Evolutionary conservation across 2,113 vertebrate genomes (phyloP), one percentile per base, ranked within the genome.

Genomic region (Myrmophylax atrothorax): DNA sequence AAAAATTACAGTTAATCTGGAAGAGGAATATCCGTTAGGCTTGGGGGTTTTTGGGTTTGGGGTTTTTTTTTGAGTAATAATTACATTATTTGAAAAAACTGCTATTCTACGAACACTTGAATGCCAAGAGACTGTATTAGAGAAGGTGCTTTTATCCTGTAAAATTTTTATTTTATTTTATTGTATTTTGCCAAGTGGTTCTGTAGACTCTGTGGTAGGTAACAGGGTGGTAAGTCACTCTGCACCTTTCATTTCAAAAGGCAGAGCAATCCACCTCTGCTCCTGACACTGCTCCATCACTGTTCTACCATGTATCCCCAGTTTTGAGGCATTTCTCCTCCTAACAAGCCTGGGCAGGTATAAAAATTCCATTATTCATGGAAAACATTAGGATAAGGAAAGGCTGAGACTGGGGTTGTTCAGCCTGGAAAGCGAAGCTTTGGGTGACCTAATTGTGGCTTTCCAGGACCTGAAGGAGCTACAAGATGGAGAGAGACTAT

Each of bases 1-100:
- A 94, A 92, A 90, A 90, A 84, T 29, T 80, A 49, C 12, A 18
- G 55, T 68, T 58, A 49, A 86, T 66, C 23, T 58, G 52, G n/a
- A 76, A 82, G 19, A 87, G 42, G 28, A 78, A 40, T 29, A 80
- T 14, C 14, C 83, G 44, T 60, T 29, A 53, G 62, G 47, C 15
- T 38, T 16, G 18, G 18, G 5, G 18, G 10, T 29, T 74, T 69
- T 50, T 11, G 40, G 18, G 11, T 13, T 23, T 42, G n/a, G 8
- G 15, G 20, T 58, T 7, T 38, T 25, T 24, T 9, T n/a, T 26
- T 33, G 9, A 56, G 26, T 59, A 64, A 35, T 40, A 87, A 75
- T 81, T 84, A 35, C 47, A 35, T 91, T 84, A 40, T 79, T 75
- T 93, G 52, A 91, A 75, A 83, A 84, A n/a, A 3, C 24, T 62